phyloP scores from a whole-genome alignment of 2,888 invertebrate genomes.

The Serripes groenlandicus region DNA sequence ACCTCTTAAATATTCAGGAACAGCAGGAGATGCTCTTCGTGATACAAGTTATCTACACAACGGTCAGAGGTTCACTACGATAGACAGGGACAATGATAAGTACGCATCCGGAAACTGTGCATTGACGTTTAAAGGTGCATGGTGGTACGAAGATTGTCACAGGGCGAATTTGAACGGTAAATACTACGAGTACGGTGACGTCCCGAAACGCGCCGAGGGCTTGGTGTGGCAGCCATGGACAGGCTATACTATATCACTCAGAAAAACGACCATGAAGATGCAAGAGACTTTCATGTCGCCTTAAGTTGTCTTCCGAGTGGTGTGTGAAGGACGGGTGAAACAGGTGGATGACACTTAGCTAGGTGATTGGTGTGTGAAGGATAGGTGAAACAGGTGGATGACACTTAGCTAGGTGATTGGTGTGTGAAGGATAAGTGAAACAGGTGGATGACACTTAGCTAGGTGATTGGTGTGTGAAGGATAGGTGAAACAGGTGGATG shows the following conservation, averaged over 20 bases:
- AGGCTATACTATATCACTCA: background rate
- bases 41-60: background rate
- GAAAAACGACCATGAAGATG: constrained; percentile 1
- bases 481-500: no score
- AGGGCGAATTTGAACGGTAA: background rate
- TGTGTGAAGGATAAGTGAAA: no score
- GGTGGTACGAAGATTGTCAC: constrained; percentile 4
- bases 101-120: background rate
- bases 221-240: background rate
- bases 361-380: no score
- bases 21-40: background rate
- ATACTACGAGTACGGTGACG: background rate
- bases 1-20: background rate
- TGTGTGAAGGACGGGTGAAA: no score
- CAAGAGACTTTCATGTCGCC: no score
- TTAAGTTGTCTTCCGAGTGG: no score
- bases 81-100: constrained; percentile 11
- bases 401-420: no score
- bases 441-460: no score
- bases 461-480: no score
- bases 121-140: background rate
- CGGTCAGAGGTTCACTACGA: background rate
- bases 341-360: no score
- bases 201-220: background rate
- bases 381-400: no score